These are phyloP conservation scores for Gobiocypris rarus DNA, from an alignment of 2,113 vertebrate species.

Conservation along the genomic window DNA sequence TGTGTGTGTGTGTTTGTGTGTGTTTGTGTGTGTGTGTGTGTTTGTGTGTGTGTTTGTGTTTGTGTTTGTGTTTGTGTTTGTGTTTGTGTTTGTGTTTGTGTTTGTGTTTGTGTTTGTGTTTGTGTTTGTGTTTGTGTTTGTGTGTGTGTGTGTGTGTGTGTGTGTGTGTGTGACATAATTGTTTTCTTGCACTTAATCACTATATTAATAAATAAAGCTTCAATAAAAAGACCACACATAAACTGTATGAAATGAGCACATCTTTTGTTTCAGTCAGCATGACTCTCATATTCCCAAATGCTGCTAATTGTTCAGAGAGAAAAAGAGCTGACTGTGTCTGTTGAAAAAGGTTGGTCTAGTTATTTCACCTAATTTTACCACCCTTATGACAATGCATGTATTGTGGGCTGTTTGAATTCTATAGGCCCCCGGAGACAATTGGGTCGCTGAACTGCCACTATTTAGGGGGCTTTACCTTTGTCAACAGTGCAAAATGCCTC, in stretches of 20 bases:
- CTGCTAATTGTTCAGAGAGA: constrained; percentile 55
- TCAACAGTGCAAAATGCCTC: constrained; percentile 83
- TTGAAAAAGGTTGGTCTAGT: constrained; percentile 69
- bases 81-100: no score
- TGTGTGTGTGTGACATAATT: not conserved
- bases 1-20: no score
- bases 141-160: no score
- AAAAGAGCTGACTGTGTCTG: constrained; percentile 70
- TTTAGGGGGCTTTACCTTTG: constrained; percentile 87
- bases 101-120: no score
- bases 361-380: constrained; percentile 71
- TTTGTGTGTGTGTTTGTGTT: no score
- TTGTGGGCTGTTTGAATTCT: constrained; percentile 72
- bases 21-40: no score
- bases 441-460: constrained; percentile 81
- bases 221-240: not conserved
- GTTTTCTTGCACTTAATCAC: not conserved
- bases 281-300: not conserved
- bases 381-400: constrained; percentile 58
- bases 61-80: no score
- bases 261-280: not conserved
- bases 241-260: not conserved
- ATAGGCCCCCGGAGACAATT: constrained; percentile 82
- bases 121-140: no score
- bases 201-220: not conserved